phyloP scores from a whole-genome alignment of 2,888 invertebrate species.

The Platycheirus albimanus region DNA sequence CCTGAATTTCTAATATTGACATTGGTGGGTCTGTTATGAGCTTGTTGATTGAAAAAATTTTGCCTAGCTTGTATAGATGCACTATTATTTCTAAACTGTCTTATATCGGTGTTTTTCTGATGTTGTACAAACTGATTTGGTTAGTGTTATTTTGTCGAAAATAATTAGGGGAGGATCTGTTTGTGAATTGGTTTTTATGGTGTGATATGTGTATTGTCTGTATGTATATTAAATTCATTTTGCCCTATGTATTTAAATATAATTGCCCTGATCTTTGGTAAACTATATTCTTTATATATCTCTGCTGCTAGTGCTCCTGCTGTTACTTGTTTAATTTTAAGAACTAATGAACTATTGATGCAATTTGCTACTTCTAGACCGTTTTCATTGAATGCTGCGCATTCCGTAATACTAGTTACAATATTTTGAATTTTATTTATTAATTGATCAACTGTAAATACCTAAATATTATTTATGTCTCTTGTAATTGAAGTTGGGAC shows the following conservation, averaged over 20 bases:
- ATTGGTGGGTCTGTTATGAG: too few species aligned
- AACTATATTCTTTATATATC: constrained; percentile 34
- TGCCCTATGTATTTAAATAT: constrained; percentile 32
- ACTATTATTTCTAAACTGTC: background rate
- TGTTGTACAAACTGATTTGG: too few species aligned
- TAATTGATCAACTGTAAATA: constrained; percentile 40
- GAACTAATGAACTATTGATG: constrained; percentile 41
- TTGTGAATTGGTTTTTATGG: background rate
- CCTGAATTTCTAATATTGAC: too few species aligned
- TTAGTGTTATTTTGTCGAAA: background rate
- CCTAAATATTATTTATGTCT: constrained; percentile 32
- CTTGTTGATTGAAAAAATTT: too few species aligned
- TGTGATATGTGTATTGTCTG: background rate
- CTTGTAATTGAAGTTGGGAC: background rate
- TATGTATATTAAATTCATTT: constrained; percentile 26
- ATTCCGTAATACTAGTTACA: constrained; percentile 37
- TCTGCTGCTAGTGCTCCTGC: constrained; percentile 44
- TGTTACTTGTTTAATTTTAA: constrained; percentile 31
- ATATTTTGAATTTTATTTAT: constrained; percentile 33
- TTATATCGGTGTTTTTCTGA: too few species aligned
- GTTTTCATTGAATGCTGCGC: constrained; percentile 47
- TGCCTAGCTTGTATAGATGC: too few species aligned
- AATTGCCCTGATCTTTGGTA: constrained; percentile 35
- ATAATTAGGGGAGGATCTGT: background rate
- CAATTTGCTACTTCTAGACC: constrained; percentile 33